Evolutionary conservation across 30 jellyfish, hydroid and myxozoan genomes (phyloP).

Genomic region (Cassiopea andromeda): DNA sequence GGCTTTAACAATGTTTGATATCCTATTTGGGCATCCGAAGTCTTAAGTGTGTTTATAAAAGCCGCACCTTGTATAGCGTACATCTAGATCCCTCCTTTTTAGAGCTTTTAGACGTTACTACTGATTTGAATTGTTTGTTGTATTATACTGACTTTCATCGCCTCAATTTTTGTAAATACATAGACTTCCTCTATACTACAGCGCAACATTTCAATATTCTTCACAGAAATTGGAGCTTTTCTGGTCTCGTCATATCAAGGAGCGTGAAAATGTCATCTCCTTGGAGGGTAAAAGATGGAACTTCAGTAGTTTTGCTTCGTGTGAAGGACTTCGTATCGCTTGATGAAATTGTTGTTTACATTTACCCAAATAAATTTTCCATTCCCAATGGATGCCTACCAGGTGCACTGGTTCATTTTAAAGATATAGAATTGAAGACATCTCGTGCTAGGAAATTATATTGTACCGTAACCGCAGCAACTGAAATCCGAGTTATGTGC

Average conservation of each 20-base stretch:
- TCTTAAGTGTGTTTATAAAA: too few species aligned
- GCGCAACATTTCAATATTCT: not conserved
- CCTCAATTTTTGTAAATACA: too few species aligned
- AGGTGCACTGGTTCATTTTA: constrained; percentile 7
- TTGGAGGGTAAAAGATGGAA: not conserved
- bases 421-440: not conserved
- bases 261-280: not conserved
- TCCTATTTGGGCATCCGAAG: too few species aligned
- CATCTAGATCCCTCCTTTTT: too few species aligned
- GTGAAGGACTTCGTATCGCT: not conserved
- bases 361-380: not conserved
- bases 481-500: not conserved
- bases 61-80: too few species aligned
- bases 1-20: too few species aligned
- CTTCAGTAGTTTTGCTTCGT: not conserved
- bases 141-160: too few species aligned
- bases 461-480: constrained; percentile 6
- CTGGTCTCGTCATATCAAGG: constrained; percentile 20
- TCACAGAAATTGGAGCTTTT: not conserved
- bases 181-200: too few species aligned
- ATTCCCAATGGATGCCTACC: constrained; percentile 30
- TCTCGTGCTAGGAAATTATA: not conserved
- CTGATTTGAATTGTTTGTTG: too few species aligned
- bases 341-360: constrained; percentile 20
- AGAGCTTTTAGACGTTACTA: too few species aligned